These are phyloP conservation scores for Bolinopsis microptera DNA, from an alignment of 37 sponge, comb jelly and placozoan genomes.

Conservation along the genomic window DNA sequence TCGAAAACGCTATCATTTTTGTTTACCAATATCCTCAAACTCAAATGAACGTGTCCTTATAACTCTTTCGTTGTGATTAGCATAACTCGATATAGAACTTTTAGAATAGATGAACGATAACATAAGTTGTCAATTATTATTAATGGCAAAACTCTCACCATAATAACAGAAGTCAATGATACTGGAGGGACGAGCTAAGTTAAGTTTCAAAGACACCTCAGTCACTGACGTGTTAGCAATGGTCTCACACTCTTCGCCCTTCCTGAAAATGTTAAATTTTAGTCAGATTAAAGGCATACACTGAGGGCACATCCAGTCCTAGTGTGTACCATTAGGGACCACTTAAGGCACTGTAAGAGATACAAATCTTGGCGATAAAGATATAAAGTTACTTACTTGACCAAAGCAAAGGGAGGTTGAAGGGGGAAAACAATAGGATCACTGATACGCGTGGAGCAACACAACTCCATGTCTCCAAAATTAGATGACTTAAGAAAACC, in stretches of 20 bases:
- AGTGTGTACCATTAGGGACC: too few species aligned
- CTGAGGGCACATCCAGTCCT: background rate
- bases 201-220: background rate
- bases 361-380: too few species aligned
- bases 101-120: too few species aligned
- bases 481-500: background rate
- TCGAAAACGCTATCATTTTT: too few species aligned
- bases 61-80: too few species aligned
- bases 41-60: too few species aligned
- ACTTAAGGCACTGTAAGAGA: too few species aligned
- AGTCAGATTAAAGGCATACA: background rate
- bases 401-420: background rate
- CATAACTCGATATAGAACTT: too few species aligned
- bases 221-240: background rate
- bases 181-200: background rate
- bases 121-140: too few species aligned
- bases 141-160: too few species aligned
- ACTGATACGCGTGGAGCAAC: background rate
- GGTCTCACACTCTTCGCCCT: background rate
- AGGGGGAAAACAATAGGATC: constrained; percentile 15
- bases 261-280: background rate
- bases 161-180: constrained; percentile 18
- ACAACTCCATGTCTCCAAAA: constrained; percentile 19
- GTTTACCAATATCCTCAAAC: too few species aligned
- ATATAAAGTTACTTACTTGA: constrained; percentile 60